Evolutionary conservation across 2,797 vertebrate species (phyloP).

Genomic region (Siniperca scherzeri): DNA sequence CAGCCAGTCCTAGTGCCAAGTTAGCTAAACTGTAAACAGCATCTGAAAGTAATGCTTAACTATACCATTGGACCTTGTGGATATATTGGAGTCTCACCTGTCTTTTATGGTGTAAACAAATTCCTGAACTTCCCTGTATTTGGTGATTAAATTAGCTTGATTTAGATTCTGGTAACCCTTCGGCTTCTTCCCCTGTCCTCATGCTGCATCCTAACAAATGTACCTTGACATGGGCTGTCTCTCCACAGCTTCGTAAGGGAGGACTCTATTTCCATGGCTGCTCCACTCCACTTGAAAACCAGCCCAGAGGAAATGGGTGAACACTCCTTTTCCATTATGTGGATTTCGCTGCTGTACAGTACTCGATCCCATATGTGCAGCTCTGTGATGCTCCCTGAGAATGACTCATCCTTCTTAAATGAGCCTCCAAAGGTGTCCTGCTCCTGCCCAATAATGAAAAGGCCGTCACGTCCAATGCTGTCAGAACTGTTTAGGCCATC

Average conservation of each 20-base stretch:
- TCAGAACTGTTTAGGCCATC: conserved; percentile 59
- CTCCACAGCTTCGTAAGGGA: conserved; percentile 67
- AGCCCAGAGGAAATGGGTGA: conserved; percentile 79
- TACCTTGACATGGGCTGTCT: conserved; percentile 83
- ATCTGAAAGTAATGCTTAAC: conserved; percentile 23
- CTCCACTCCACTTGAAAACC: conserved; percentile 82
- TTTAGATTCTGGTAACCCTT: conserved; percentile 13
- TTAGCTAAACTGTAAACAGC: conserved; percentile 41
- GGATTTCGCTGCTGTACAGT: conserved; percentile 78
- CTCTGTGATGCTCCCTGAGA: conserved; percentile 85
- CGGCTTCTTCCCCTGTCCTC: conserved; percentile 1
- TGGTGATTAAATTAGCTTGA: conserved; percentile 17
- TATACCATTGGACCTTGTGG: conserved; percentile 3
- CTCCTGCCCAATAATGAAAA: conserved; percentile 84
- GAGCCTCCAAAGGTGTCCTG: conserved; percentile 76
- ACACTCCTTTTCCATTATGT: conserved; percentile 82
- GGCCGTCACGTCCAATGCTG: conserved; percentile 71
- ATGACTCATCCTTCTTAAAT: conserved; percentile 79
- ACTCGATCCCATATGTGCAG: conserved; percentile 86
- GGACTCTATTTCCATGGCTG: conserved; percentile 75
- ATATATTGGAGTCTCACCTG: neutral
- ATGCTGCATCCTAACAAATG: conserved; percentile 35
- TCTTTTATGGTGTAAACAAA: neutral
- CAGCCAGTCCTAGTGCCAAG: conserved; percentile 38
- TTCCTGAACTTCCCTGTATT: neutral